Evolutionary conservation across 1,140 invertebrate genomes (phyloP).

Genomic region (Habropoda laboriosa): DNA sequence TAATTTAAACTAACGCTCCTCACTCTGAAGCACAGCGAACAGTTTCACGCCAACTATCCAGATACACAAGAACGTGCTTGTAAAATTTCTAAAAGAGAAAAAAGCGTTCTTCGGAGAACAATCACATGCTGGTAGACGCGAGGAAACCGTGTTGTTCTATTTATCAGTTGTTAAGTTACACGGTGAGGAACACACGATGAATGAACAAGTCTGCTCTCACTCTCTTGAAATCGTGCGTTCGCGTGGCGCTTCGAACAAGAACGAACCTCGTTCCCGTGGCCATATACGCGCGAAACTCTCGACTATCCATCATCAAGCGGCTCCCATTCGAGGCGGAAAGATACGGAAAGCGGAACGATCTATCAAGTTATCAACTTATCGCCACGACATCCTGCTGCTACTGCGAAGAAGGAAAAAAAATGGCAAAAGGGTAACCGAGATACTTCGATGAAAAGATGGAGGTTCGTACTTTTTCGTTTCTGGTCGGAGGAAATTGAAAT

Average conservation of each 20-base stretch:
- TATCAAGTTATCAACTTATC: constrained; percentile 38
- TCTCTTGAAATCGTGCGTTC: background rate
- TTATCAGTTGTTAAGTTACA: too few species aligned
- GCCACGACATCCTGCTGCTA: background rate
- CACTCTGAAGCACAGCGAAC: background rate
- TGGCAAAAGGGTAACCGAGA: background rate
- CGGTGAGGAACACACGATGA: background rate
- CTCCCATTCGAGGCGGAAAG: background rate
- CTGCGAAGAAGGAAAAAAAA: too few species aligned
- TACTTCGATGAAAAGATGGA: too few species aligned
- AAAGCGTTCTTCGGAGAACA: background rate
- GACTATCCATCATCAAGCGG: constrained; percentile 9
- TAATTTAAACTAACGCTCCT: background rate
- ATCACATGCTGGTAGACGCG: background rate
- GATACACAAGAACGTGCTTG: background rate
- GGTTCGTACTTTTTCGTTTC: too few species aligned
- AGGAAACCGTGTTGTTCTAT: too few species aligned
- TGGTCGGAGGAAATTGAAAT: too few species aligned
- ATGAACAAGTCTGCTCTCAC: background rate
- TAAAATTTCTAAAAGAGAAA: background rate
- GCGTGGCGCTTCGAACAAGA: background rate
- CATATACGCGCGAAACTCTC: background rate
- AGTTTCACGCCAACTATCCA: background rate
- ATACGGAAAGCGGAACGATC: constrained; percentile 12
- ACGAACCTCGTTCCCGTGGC: background rate